A percentile compares a stretch with the other conserved stretches of the same genome.
Conservation (phyloP, 2,888 invertebrate genomes). For the Drosophila hamatofila region DNA sequence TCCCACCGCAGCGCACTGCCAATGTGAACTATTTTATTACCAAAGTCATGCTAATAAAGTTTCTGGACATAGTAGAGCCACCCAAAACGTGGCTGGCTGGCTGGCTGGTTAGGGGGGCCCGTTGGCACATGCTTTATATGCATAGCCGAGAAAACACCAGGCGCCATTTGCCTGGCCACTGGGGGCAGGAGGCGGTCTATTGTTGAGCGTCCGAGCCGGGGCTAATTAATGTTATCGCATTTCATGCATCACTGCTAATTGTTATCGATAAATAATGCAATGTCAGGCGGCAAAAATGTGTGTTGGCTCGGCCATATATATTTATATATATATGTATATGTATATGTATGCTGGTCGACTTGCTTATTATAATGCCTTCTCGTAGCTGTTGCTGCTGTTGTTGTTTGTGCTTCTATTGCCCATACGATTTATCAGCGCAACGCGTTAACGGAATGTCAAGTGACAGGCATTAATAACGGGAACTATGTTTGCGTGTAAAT, state of each 20-base stretch:
- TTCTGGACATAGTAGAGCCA: neutral
- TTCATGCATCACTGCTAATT: conserved; percentile 81
- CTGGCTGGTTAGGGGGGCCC: neutral
- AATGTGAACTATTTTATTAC: conserved; percentile 25
- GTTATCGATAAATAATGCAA: conserved; percentile 81
- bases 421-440: conserved; percentile 56
- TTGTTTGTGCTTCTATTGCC: conserved; percentile 10
- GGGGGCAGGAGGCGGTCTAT: conserved; percentile 5
- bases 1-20: neutral
- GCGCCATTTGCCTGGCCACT: conserved; percentile 28
- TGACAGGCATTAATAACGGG: conserved; percentile 14
- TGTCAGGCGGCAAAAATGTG: conserved; percentile 50
- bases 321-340: neutral
- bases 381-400: neutral
- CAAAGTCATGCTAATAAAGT: conserved; percentile 42
- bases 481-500: conserved; percentile 16
- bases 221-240: conserved; percentile 83
- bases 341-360: neutral
- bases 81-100: conserved; percentile 1
- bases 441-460: conserved; percentile 34
- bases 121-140: conserved; percentile 37
- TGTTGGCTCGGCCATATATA: neutral
- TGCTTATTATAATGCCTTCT: conserved; percentile 4
- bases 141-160: conserved; percentile 39
- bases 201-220: conserved; percentile 34